phyloP scores from a whole-genome alignment of 2,888 invertebrate species.

The Nemurella pictetii region DNA sequence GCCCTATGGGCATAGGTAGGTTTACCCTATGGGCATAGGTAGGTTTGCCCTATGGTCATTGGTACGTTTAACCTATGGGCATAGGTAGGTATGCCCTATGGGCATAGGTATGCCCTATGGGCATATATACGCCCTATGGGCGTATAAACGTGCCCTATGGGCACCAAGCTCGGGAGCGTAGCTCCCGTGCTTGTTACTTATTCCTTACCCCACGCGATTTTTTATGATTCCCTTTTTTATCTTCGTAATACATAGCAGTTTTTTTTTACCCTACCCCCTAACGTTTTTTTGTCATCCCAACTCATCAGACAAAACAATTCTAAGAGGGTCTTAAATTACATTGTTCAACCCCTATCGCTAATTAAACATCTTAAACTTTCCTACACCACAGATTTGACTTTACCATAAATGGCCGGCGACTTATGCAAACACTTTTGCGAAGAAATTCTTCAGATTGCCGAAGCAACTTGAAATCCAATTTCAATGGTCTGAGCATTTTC shows the following conservation, averaged over 20 bases:
- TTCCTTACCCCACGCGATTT: constrained; percentile 37
- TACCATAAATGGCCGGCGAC: constrained; percentile 20
- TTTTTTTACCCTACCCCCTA: constrained; percentile 32
- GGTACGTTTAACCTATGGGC: no score
- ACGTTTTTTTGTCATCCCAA: constrained; percentile 19
- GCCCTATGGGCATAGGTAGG: no score
- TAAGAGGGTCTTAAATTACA: constrained; percentile 30
- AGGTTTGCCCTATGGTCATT: no score
- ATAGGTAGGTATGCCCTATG: no score
- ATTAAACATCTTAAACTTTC: constrained; percentile 24
- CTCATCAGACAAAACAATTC: constrained; percentile 29
- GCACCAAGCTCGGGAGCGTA: no score
- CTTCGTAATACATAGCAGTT: constrained; percentile 34
- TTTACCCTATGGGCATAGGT: no score
- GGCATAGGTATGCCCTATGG: no score
- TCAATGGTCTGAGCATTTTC: not conserved
- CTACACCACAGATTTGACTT: constrained; percentile 23
- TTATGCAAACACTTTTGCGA: not conserved
- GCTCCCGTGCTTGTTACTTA: no score
- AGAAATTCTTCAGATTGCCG: not conserved
- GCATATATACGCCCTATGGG: no score
- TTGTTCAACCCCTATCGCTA: constrained; percentile 29
- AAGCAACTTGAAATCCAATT: not conserved
- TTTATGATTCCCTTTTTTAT: constrained; percentile 38
- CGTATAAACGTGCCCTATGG: no score